These are phyloP conservation scores for Rhegmatorhina hoffmannsi DNA, from an alignment of 2,113 vertebrate species.

Conservation along the genomic window DNA sequence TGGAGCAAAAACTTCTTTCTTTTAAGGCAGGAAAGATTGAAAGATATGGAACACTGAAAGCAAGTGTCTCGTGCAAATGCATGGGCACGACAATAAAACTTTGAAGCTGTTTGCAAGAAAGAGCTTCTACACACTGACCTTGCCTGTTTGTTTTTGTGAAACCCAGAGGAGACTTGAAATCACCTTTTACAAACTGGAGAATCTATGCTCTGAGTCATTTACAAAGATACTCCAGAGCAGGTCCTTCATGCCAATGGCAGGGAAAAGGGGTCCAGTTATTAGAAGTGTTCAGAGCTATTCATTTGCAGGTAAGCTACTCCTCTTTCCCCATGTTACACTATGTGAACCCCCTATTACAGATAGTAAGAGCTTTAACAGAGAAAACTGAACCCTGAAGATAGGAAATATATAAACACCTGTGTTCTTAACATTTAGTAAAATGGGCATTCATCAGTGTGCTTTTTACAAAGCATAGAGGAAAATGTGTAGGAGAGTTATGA, in stretches of 20 bases:
- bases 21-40: background rate
- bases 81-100: background rate
- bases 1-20: background rate
- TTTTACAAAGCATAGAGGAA: background rate
- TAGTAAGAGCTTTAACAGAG: background rate
- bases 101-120: background rate
- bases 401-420: background rate
- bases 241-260: background rate
- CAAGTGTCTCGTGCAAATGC: background rate
- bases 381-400: background rate
- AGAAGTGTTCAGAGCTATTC: background rate
- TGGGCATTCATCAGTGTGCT: background rate
- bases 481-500: background rate
- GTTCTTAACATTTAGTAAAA: background rate
- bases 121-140: background rate
- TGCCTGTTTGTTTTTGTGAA: background rate
- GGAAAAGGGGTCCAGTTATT: background rate
- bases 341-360: background rate
- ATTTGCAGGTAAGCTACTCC: background rate
- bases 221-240: background rate
- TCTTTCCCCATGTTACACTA: background rate
- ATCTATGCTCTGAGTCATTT: background rate
- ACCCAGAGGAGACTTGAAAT: background rate
- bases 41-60: background rate
- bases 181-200: background rate